A percentile compares a stretch with the other conserved stretches of the same genome.
Evolutionary conservation across 2,113 vertebrate species (phyloP).

Genomic region (Psilopsiagon aurifrons): DNA sequence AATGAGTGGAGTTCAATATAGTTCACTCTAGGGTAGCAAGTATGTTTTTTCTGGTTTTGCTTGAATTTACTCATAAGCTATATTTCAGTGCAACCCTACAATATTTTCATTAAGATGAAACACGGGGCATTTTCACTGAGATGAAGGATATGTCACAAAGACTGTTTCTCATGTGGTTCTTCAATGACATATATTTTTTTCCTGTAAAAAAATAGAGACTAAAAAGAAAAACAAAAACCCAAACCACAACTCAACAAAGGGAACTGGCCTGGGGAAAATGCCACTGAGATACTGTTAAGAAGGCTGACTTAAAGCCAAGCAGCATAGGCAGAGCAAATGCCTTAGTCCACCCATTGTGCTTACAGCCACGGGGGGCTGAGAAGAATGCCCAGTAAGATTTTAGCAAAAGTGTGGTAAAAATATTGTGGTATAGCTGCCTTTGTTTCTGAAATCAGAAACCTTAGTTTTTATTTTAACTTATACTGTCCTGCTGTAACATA

Average conservation of each 20-base stretch:
- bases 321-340: neutral
- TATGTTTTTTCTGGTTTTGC: neutral
- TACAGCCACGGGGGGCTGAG: constrained; percentile 45
- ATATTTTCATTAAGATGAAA: neutral
- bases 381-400: constrained; percentile 1
- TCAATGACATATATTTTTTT: constrained; percentile 2
- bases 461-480: constrained; percentile 8
- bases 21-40: neutral
- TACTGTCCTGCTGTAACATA: neutral
- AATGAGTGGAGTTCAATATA: neutral
- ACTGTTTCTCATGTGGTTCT: constrained; percentile 16
- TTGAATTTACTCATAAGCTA: neutral
- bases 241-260: constrained; percentile 4
- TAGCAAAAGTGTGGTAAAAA: constrained; percentile 1
- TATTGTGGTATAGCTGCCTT: constrained; percentile 3
- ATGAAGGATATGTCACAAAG: neutral
- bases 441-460: constrained; percentile 5
- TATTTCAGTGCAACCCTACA: neutral
- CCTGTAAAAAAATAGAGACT: neutral
- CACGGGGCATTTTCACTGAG: neutral
- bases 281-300: constrained; percentile 51
- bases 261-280: constrained; percentile 43
- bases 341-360: constrained; percentile 12
- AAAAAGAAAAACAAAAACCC: neutral
- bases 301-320: constrained; percentile 37